Evolutionary conservation across 2,797 vertebrate genomes (phyloP).

Genomic region (Sebastolobus alascanus): DNA sequence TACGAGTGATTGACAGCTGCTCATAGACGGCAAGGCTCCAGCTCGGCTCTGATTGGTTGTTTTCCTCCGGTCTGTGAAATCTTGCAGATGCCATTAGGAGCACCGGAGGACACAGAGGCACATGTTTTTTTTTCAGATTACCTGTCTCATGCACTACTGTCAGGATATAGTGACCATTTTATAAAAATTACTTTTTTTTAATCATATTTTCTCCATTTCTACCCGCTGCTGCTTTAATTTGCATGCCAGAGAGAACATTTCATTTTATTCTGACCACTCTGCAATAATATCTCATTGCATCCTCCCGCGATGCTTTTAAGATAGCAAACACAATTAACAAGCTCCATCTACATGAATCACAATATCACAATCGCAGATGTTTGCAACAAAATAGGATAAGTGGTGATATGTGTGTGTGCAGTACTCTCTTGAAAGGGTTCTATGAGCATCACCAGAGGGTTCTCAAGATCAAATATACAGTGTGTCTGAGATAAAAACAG

Average conservation of each 20-base stretch:
- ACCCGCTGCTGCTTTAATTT: background rate
- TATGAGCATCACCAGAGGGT: slow-evolving; percentile 22
- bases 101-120: too few relatives aligned
- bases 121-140: too few relatives aligned
- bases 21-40: too few relatives aligned
- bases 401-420: background rate
- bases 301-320: slow-evolving; percentile 1
- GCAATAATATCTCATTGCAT: slow-evolving; percentile 16
- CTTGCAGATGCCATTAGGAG: too few relatives aligned
- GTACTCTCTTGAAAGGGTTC: slow-evolving; percentile 26
- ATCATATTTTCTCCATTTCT: too few relatives aligned
- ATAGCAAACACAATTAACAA: slow-evolving; percentile 29
- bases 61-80: too few relatives aligned
- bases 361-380: slow-evolving; percentile 7
- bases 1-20: too few relatives aligned
- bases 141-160: too few relatives aligned
- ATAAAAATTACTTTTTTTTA: too few relatives aligned
- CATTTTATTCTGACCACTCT: slow-evolving; percentile 31
- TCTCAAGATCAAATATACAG: slow-evolving; percentile 63
- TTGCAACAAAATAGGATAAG: slow-evolving; percentile 10
- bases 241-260: slow-evolving; percentile 21
- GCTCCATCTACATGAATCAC: slow-evolving; percentile 21
- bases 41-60: too few relatives aligned
- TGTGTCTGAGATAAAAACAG: slow-evolving; percentile 67
- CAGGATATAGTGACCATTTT: too few relatives aligned